phyloP scores from a whole-genome alignment of 2,113 vertebrate species.

The Psettodes erumei region DNA sequence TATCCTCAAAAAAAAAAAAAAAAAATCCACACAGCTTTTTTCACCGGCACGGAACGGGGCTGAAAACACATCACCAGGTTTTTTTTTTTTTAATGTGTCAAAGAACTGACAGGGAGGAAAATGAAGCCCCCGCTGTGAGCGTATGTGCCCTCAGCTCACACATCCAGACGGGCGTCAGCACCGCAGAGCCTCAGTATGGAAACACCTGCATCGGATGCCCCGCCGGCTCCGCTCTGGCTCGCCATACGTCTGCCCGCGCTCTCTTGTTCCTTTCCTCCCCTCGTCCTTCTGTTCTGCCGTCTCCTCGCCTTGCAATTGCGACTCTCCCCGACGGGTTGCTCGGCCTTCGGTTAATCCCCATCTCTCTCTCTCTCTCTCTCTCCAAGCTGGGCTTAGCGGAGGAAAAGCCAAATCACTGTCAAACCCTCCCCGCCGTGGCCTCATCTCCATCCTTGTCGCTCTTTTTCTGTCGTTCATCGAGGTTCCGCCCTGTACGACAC shows the following conservation, averaged over 20 bases:
- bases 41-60: neutral
- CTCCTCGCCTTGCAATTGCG: conserved; percentile 1
- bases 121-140: conserved; percentile 23
- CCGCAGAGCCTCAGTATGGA: neutral
- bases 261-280: conserved; percentile 7
- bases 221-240: conserved; percentile 8
- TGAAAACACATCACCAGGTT: conserved; percentile 36
- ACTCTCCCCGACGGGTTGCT: conserved; percentile 2
- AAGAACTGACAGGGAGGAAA: conserved; percentile 17
- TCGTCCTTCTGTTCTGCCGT: neutral
- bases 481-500: neutral
- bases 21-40: neutral
- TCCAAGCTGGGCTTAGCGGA: conserved; percentile 33
- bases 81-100: conserved; percentile 24
- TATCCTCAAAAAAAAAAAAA: neutral
- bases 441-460: neutral
- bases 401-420: conserved; percentile 21
- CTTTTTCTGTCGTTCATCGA: neutral
- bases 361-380: no score
- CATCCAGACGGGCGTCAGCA: neutral
- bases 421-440: neutral
- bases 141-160: neutral
- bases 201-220: conserved; percentile 8
- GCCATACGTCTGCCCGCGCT: neutral
- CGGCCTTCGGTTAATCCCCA: conserved; percentile 38